phyloP scores from a whole-genome alignment of 2,113 vertebrate genomes.

The Eurypyga helias region DNA sequence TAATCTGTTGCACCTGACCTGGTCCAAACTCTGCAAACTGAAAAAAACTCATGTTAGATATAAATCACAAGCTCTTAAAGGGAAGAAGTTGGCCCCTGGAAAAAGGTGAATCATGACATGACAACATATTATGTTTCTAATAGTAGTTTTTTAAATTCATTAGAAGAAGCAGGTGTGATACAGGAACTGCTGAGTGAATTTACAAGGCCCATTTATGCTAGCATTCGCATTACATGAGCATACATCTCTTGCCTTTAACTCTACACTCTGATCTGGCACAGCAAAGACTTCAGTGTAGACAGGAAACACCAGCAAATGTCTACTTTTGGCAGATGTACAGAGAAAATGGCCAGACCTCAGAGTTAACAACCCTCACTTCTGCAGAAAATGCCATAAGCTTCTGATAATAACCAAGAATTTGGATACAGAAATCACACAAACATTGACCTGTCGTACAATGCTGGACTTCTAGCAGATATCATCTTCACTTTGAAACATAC shows the following conservation, averaged over 20 bases:
- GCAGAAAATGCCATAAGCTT: neutral
- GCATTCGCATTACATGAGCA: accelerated
- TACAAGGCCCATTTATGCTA: neutral
- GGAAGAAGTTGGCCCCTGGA: neutral
- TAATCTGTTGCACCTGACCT: neutral
- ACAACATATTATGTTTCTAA: neutral
- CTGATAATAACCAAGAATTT: neutral
- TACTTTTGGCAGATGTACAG: neutral
- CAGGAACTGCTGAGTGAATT: neutral
- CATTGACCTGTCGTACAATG: neutral
- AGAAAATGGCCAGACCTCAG: neutral
- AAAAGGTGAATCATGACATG: neutral
- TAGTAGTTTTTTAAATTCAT: neutral
- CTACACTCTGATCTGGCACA: neutral
- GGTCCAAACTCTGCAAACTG: neutral
- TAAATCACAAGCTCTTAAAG: neutral
- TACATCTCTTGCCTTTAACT: neutral
- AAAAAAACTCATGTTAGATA: neutral
- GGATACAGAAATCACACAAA: neutral
- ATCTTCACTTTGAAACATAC: neutral
- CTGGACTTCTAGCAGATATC: accelerated
- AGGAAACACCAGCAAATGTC: neutral
- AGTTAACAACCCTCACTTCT: neutral
- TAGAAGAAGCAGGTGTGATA: neutral
- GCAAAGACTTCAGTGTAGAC: neutral